Evolutionary conservation across 2,113 vertebrate genomes (phyloP).

Genomic region (Vombatus ursinus): DNA sequence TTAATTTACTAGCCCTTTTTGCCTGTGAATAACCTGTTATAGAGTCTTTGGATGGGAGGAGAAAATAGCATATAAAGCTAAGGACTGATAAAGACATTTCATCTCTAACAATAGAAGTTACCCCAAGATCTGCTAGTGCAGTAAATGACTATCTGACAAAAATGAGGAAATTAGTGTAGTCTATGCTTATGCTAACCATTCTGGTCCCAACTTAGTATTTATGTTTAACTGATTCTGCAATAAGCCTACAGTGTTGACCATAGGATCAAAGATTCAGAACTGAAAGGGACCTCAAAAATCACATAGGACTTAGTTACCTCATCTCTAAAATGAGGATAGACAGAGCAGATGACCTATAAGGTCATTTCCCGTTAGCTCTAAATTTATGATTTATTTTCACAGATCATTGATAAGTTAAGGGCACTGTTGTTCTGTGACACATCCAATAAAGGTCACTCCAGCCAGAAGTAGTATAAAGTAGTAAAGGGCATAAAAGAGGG

Average conservation of each 20-base stretch:
- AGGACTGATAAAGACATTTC: background rate
- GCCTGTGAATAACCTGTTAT: no score
- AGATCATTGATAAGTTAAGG: background rate
- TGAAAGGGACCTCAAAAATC: no score
- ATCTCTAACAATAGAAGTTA: background rate
- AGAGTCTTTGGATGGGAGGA: background rate
- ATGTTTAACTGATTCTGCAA: background rate
- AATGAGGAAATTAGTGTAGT: background rate
- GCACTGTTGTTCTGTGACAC: background rate
- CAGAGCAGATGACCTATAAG: background rate
- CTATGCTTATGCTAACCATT: background rate
- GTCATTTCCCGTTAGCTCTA: background rate
- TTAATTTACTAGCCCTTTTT: no score
- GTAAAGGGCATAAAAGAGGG: background rate
- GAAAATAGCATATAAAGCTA: background rate
- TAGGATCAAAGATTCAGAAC: background rate
- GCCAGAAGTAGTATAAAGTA: background rate
- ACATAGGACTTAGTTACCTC: no score
- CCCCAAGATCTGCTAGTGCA: background rate
- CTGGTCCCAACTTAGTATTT: background rate
- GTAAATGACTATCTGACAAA: background rate
- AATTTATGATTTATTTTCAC: background rate
- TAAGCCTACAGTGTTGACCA: background rate
- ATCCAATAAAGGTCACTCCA: background rate
- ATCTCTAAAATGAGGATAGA: background rate